phyloP scores from a whole-genome alignment of 2,888 invertebrate genomes.

The Eustalomyia histrio region DNA sequence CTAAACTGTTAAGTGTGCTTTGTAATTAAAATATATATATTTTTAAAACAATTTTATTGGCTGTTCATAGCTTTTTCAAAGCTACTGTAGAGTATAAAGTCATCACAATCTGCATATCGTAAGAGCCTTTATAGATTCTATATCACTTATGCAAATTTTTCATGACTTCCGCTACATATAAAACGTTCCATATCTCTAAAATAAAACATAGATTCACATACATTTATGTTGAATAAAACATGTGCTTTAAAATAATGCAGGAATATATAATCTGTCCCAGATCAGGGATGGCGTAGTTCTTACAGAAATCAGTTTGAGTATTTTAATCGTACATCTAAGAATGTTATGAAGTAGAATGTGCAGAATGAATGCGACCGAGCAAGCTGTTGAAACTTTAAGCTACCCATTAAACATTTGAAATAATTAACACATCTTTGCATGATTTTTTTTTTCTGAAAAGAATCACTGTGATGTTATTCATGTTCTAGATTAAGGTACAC shows the following conservation, averaged over 20 bases:
- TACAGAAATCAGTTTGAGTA: too few relatives aligned
- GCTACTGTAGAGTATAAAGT: slow-evolving; percentile 34
- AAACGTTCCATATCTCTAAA: background rate
- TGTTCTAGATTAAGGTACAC: too few relatives aligned
- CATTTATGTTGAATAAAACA: slow-evolving; percentile 43
- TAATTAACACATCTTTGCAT: too few relatives aligned
- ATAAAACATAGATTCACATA: slow-evolving; percentile 30
- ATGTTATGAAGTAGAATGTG: too few relatives aligned
- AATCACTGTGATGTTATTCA: too few relatives aligned
- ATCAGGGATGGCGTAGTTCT: background rate
- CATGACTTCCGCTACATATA: slow-evolving; percentile 64
- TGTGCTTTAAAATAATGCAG: slow-evolving; percentile 33
- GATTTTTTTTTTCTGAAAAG: too few relatives aligned
- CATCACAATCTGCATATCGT: slow-evolving; percentile 10
- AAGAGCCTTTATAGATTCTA: slow-evolving; percentile 34
- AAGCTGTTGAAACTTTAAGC: too few relatives aligned
- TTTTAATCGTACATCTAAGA: too few relatives aligned
- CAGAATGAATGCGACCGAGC: too few relatives aligned
- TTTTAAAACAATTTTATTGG: slow-evolving; percentile 39
- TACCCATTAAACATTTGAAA: too few relatives aligned
- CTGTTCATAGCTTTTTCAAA: slow-evolving; percentile 37
- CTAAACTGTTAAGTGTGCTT: slow-evolving; percentile 56
- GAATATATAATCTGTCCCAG: background rate
- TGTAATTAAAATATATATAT: slow-evolving; percentile 59
- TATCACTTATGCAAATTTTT: slow-evolving; percentile 63